Evolutionary conservation across 2,113 vertebrate genomes (phyloP).

Genomic region (Sceloporus undulatus): DNA sequence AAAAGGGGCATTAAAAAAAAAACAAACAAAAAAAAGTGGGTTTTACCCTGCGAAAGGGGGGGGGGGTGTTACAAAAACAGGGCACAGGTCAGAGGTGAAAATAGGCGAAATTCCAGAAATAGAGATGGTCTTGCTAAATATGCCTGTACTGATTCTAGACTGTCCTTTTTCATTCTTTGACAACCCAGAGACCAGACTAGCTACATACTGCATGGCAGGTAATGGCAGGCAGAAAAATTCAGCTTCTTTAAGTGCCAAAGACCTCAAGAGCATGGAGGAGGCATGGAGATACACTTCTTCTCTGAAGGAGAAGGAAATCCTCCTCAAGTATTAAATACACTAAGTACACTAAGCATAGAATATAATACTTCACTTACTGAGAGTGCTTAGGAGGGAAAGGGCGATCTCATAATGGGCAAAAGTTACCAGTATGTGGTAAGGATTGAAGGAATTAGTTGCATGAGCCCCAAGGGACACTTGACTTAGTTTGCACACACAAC

Average conservation of each 20-base stretch:
- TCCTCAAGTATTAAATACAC: neutral
- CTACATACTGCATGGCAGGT: neutral
- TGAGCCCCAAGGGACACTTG: no score
- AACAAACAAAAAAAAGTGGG: no score
- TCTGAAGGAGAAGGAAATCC: neutral
- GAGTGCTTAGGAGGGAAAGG: neutral
- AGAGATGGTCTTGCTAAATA: neutral
- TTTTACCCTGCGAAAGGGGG: no score
- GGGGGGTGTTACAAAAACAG: no score
- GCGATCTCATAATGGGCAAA: neutral
- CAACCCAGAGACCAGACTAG: neutral
- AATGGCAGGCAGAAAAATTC: neutral
- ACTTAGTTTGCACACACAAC: neutral
- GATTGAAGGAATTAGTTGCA: neutral
- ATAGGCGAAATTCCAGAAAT: no score
- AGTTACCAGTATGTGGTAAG: neutral
- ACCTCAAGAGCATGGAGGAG: neutral
- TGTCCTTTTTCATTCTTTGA: neutral
- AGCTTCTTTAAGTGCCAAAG: neutral
- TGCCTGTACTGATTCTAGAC: neutral
- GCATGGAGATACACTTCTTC: neutral
- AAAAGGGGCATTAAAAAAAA: no score
- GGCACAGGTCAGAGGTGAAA: no score
- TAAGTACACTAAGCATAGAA: neutral
- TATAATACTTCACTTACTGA: neutral